Conservation (phyloP, 2,888 invertebrate species). For the Rutpela maculata region DNA sequence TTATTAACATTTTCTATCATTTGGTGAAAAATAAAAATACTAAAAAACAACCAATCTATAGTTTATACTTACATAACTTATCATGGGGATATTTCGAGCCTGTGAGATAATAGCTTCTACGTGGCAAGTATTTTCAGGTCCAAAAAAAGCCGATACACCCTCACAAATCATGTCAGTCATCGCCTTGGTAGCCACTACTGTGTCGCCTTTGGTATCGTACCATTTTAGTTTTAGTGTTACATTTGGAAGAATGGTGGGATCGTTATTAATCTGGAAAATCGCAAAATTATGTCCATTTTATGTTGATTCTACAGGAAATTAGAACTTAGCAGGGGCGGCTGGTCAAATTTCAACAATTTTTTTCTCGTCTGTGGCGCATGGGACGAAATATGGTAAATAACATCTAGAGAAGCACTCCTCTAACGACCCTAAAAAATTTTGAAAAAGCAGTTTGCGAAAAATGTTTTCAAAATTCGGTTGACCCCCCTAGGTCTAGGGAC, state of each 20-base stretch:
- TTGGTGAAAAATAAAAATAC: no score
- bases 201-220: conserved; percentile 91
- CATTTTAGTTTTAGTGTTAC: conserved; percentile 84
- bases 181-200: conserved; percentile 86
- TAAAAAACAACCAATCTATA: conserved; percentile 60
- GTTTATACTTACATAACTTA: conserved; percentile 90
- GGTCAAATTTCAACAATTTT: no score
- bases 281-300: neutral
- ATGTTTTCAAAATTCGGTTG: no score
- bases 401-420: no score
- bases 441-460: no score
- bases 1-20: no score
- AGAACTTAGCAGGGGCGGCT: no score
- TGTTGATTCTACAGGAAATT: neutral
- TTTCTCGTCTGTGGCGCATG: no score
- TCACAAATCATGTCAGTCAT: conserved; percentile 94
- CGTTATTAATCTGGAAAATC: conserved; percentile 81
- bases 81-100: conserved; percentile 96
- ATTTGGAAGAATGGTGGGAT: conserved; percentile 82
- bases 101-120: conserved; percentile 97
- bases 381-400: no score
- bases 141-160: conserved; percentile 94
- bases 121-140: conserved; percentile 94
- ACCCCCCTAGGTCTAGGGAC: no score
- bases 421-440: no score